Conservation (phyloP, 2,888 invertebrate species). For the Allygus modestus region DNA sequence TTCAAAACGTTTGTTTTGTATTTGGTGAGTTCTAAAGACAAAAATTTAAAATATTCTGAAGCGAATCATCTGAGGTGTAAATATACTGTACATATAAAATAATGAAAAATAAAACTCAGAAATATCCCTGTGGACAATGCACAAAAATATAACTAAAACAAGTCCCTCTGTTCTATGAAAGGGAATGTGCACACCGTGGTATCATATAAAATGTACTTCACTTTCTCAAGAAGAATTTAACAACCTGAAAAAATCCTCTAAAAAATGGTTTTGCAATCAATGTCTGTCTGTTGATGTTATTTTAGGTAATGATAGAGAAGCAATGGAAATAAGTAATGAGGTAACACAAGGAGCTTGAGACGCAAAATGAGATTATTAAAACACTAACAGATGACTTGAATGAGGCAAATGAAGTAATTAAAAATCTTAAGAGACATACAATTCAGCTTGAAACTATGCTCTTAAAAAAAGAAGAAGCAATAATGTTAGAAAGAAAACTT, state of each 20-base stretch:
- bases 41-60: too few relatives aligned
- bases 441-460: neutral
- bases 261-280: neutral
- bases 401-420: constrained; percentile 2
- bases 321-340: neutral
- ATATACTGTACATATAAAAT: too few relatives aligned
- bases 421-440: neutral
- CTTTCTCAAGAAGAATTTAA: neutral
- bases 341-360: constrained; percentile 2
- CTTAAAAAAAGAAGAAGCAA: neutral
- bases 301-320: neutral
- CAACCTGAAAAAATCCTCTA: neutral
- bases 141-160: too few relatives aligned
- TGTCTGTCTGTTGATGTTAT: neutral
- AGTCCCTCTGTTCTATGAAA: too few relatives aligned
- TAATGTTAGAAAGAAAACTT: neutral
- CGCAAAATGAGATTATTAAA: constrained; percentile 6
- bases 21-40: too few relatives aligned
- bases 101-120: too few relatives aligned
- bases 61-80: too few relatives aligned
- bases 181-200: too few relatives aligned
- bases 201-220: neutral
- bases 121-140: too few relatives aligned
- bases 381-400: constrained; percentile 9
- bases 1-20: too few relatives aligned